Base-by-base conservation (phyloP, 2,888 invertebrate species). In the Herminia tarsipennalis region DNA sequence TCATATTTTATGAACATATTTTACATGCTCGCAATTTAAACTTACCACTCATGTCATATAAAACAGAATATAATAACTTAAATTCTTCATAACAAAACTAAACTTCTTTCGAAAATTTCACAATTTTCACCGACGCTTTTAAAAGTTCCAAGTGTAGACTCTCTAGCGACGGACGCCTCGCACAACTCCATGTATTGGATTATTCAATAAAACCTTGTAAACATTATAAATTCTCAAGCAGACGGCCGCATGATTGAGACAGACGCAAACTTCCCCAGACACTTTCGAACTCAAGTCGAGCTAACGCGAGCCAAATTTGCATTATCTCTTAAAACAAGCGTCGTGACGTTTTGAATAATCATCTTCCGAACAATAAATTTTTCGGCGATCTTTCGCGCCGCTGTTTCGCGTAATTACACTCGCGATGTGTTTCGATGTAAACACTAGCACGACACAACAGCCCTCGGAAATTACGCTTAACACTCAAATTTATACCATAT, bases 181-280 rank as follows among this genome's bases (percentile, higher is more conserved):
- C 20, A 42, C 42, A 35, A 33, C 53, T 64, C 8, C 43, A 48
- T 56, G 59, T 63, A 58, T 64, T 57, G 56, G 66, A 70, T 76
- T 75, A 78, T 78, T 75, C 70, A 76, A 76, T 76, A 71, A 72
- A 73, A 62, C 56, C 59, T 49, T 64, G 70, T 70, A 70, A 73
- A 72, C 75, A 75, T 76, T 67, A 72, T 62, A 71, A 65, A 73
- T 67, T 73, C 65, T 51, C 36, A 37, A 42, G 38, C 59, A 62
- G 58, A 46, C 51, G 39, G 38, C 22, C 51, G 56, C 59, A 52
- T 67, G 66, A 73, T 67, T 54, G 70, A 66, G 68, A 64, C 59
- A 39, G 22, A 47, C 46, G 34, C 41, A 43, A 72, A 70, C 65
- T 71, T 66, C 45, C 44, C 28, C 52, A 39, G 59, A 48, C 51